phyloP scores from a whole-genome alignment of 2,888 invertebrate species.

The Patella depressa region DNA sequence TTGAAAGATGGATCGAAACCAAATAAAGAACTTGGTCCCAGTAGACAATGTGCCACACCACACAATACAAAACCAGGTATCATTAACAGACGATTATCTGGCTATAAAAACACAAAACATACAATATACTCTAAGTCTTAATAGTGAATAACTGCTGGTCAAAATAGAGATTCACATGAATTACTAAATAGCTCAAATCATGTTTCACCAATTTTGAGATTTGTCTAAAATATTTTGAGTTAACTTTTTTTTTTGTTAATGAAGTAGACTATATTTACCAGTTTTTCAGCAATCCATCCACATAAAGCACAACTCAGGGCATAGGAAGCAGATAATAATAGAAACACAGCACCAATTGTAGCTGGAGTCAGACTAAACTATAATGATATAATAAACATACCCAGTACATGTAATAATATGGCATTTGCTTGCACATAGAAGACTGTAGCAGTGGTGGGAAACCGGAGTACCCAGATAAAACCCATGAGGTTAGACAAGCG shows the following conservation, averaged over 20 bases:
- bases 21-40: conserved; percentile 16
- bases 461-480: too few species aligned
- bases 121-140: neutral
- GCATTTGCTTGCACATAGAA: too few species aligned
- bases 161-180: too few species aligned
- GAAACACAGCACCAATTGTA: conserved; percentile 45
- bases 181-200: too few species aligned
- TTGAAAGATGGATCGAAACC: conserved; percentile 20
- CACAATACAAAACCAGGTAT: conserved; percentile 15
- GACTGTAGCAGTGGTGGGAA: too few species aligned
- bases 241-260: too few species aligned
- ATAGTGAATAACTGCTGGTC: too few species aligned
- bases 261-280: conserved; percentile 28
- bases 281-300: conserved; percentile 45
- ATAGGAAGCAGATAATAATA: conserved; percentile 47
- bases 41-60: conserved; percentile 17
- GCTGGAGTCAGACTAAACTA: conserved; percentile 43
- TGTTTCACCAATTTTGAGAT: too few species aligned
- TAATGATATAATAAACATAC: conserved; percentile 15
- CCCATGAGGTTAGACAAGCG: too few species aligned
- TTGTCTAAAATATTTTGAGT: too few species aligned
- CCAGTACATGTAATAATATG: too few species aligned
- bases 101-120: conserved; percentile 3
- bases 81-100: conserved; percentile 22
- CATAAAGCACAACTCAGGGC: conserved; percentile 47